Conservation (phyloP, 2,888 invertebrate genomes). For the Trichogramma evanescens region DNA sequence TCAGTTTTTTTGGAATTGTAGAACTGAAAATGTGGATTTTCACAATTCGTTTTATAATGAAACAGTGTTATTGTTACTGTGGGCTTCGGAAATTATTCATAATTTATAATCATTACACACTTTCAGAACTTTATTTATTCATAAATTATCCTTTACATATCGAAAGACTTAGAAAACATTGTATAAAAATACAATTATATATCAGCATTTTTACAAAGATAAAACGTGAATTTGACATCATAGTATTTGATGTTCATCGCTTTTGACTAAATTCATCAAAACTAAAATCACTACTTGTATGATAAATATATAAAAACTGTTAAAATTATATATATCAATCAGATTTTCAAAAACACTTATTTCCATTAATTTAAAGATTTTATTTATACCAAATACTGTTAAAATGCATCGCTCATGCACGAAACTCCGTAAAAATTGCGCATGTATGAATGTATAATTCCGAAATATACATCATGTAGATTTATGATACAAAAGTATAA, state of each 20-base stretch:
- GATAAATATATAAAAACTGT: neutral
- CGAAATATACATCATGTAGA: conserved; percentile 15
- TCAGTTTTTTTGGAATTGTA: neutral
- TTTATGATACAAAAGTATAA: conserved; percentile 19
- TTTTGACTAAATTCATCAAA: conserved; percentile 6
- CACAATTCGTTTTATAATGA: conserved; percentile 3
- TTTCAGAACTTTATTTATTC: conserved; percentile 1
- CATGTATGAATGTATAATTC: conserved; percentile 19
- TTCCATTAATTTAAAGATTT: neutral
- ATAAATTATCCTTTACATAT: conserved; percentile 22
- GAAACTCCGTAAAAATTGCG: conserved; percentile 18
- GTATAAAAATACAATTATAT: conserved; percentile 14
- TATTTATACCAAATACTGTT: neutral
- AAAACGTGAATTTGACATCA: conserved; percentile 8
- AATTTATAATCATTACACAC: neutral
- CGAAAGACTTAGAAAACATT: conserved; percentile 16
- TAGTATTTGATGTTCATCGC: conserved; percentile 8
- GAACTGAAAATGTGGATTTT: neutral
- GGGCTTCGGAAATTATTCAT: conserved; percentile 7
- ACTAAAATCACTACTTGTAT: neutral
- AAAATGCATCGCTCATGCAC: conserved; percentile 22
- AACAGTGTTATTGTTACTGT: neutral
- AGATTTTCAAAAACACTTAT: neutral
- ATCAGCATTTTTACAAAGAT: conserved; percentile 15
- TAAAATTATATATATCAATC: too few relatives aligned